Conservation (phyloP, 2,113 vertebrate genomes). For the Sander lucioperca region DNA sequence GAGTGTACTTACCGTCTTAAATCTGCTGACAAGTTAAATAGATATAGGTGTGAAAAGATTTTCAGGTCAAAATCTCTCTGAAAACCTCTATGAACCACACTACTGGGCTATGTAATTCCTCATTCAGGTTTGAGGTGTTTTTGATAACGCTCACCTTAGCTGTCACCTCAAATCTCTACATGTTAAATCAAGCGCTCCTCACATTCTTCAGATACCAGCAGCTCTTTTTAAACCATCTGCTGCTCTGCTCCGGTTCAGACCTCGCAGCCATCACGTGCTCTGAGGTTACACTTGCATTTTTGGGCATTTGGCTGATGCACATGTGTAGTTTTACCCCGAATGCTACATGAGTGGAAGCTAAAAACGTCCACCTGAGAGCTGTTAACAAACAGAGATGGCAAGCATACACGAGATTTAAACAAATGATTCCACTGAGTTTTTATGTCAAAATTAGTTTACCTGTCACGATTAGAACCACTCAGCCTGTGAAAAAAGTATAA, state of each 20-base stretch:
- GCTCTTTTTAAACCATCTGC: conserved; percentile 37
- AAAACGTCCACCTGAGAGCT: background rate
- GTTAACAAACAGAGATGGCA: background rate
- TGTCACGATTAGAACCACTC: background rate
- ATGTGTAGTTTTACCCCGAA: background rate
- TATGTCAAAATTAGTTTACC: background rate
- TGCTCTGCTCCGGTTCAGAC: background rate
- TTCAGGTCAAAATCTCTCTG: no score
- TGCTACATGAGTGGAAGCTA: background rate
- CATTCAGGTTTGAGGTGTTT: background rate
- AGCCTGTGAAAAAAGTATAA: background rate
- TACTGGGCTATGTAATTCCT: no score
- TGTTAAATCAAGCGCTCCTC: conserved; percentile 65
- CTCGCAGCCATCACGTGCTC: conserved; percentile 25
- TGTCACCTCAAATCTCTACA: conserved; percentile 29
- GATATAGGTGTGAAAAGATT: no score
- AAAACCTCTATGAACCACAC: background rate
- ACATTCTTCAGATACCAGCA: conserved; percentile 62
- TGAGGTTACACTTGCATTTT: background rate
- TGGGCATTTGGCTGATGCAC: background rate
- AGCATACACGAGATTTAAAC: background rate
- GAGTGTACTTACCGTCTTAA: no score
- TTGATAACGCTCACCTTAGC: conserved; percentile 22
- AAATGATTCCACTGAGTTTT: background rate
- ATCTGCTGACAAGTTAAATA: no score